phyloP scores from a whole-genome alignment of 2,888 invertebrate species.

The Exephanes ischioxanthus region DNA sequence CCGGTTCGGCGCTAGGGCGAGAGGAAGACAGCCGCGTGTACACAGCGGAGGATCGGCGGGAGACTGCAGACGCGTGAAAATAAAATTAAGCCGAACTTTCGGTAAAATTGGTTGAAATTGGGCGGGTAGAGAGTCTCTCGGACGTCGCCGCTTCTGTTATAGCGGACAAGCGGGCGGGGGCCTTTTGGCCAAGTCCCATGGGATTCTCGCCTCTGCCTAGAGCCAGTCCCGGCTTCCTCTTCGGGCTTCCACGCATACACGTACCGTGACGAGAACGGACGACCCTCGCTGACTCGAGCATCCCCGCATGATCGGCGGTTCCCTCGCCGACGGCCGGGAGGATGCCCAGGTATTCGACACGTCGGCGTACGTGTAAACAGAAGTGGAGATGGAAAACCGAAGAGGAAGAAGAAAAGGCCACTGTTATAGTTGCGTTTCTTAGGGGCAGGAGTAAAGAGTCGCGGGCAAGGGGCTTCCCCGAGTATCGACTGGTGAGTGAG shows the following conservation, averaged over 20 bases:
- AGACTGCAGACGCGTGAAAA: constrained; percentile 85
- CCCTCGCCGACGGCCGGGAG: constrained; percentile 14
- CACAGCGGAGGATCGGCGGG: constrained; percentile 59
- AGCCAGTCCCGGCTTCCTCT: constrained; percentile 32
- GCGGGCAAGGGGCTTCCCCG: constrained; percentile 9
- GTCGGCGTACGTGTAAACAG: constrained; percentile 61
- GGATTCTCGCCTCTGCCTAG: constrained; percentile 55
- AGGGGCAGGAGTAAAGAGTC: constrained; percentile 8
- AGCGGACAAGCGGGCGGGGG: constrained; percentile 51
- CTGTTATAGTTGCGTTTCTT: constrained; percentile 50
- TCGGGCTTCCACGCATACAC: constrained; percentile 15
- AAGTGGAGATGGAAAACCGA: constrained; percentile 69
- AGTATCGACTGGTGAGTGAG: constrained; percentile 49
- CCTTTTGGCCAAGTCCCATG: constrained; percentile 63
- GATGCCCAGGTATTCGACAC: constrained; percentile 57
- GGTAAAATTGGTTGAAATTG: constrained; percentile 88
- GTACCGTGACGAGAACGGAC: constrained; percentile 14
- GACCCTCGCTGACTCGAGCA: constrained; percentile 32
- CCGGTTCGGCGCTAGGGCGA: constrained; percentile 35
- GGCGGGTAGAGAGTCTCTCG: constrained; percentile 81
- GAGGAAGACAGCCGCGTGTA: constrained; percentile 48
- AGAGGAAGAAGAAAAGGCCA: constrained; percentile 71
- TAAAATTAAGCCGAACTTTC: constrained; percentile 87
- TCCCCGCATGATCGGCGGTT: not conserved
- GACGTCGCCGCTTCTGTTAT: constrained; percentile 58